Percentiles rank a stretch among this genome's conserved stretches.
These are phyloP conservation scores for Ooceraea biroi DNA, from an alignment of 1,140 invertebrate species.

Conservation along the genomic window DNA sequence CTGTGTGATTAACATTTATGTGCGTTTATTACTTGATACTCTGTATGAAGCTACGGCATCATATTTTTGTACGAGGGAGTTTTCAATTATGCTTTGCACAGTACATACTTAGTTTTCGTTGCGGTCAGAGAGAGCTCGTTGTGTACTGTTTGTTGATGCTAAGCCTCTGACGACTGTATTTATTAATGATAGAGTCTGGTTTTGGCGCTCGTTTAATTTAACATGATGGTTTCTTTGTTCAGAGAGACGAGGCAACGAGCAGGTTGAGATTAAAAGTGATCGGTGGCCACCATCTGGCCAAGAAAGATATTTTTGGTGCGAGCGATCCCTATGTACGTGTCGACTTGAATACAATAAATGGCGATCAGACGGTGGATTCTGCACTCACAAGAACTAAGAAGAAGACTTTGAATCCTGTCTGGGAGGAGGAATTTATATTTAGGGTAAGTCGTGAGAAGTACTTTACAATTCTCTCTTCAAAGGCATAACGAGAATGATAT, in stretches of 20 bases:
- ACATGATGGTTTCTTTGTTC: slow-evolving; percentile 34
- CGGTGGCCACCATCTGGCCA: slow-evolving; percentile 95
- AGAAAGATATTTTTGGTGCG: slow-evolving; percentile 99
- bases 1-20: background rate
- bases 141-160: slow-evolving; percentile 2
- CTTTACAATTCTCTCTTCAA: too few species aligned
- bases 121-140: background rate
- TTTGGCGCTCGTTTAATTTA: background rate
- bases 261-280: slow-evolving; percentile 93
- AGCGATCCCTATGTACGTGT: slow-evolving; percentile 99
- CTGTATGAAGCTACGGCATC: background rate
- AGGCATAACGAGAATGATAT: slow-evolving; percentile 59
- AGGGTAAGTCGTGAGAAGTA: slow-evolving; percentile 88
- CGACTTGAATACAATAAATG: slow-evolving; percentile 94
- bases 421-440: slow-evolving; percentile 99
- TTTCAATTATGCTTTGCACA: background rate
- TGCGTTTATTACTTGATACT: slow-evolving; percentile 10
- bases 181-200: background rate
- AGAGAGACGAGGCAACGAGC: slow-evolving; percentile 92
- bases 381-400: slow-evolving; percentile 98
- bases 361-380: slow-evolving; percentile 95
- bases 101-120: background rate
- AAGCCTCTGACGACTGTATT: too few species aligned
- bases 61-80: background rate
- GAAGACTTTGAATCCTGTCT: slow-evolving; percentile 98